Conservation (phyloP, 1,140 invertebrate species). For the Neodiprion fabricii region DNA sequence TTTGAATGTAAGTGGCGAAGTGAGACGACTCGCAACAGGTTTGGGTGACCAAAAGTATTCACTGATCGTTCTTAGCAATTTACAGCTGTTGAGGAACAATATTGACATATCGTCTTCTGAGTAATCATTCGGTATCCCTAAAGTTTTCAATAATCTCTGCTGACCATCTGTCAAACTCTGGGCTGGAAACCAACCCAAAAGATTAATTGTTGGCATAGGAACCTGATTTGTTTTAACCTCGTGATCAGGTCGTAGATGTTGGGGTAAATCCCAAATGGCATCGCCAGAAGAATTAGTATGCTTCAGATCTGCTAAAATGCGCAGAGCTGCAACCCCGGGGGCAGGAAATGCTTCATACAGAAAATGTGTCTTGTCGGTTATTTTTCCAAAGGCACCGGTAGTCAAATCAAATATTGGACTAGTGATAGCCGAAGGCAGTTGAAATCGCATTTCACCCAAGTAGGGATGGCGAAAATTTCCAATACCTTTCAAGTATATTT, state of each 20-base stretch:
- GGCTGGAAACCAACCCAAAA: not conserved
- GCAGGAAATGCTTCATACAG: not conserved
- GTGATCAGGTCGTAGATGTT: not conserved
- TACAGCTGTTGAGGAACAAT: not conserved
- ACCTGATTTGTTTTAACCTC: not conserved
- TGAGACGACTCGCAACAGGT: constrained; percentile 31
- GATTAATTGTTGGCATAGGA: not conserved
- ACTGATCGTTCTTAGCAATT: not conserved
- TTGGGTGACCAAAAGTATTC: constrained; percentile 4
- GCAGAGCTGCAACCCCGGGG: not conserved
- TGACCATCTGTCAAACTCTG: not conserved
- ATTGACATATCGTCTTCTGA: not conserved
- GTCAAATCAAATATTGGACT: not conserved
- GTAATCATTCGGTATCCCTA: not conserved
- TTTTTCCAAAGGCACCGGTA: not conserved
- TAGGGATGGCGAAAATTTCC: not conserved
- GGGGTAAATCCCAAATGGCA: not conserved
- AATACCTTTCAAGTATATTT: not conserved
- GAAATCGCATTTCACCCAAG: not conserved
- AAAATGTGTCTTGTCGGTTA: not conserved
- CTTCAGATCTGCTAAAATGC: not conserved
- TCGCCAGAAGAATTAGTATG: not conserved
- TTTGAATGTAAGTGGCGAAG: constrained; percentile 18
- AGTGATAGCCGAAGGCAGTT: not conserved
- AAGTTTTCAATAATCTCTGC: not conserved